Evolutionary conservation across 1,140 invertebrate genomes (phyloP).

Genomic region (Caerostris extrusa): DNA sequence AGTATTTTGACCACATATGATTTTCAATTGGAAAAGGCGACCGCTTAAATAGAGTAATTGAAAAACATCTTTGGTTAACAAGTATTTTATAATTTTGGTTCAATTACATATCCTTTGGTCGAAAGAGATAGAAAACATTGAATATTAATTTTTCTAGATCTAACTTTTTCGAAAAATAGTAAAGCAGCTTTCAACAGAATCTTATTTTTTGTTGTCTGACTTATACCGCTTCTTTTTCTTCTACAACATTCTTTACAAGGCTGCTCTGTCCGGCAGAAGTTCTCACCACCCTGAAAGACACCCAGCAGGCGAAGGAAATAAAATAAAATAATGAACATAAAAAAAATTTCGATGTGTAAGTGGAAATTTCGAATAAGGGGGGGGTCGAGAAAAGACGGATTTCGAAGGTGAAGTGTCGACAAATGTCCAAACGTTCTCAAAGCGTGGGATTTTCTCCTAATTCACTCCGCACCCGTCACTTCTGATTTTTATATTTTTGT

Average conservation of each 20-base stretch:
- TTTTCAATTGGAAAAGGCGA: too few relatives aligned
- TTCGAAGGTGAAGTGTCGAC: constrained; percentile 49
- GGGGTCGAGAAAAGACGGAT: neutral
- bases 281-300: neutral
- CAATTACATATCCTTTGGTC: too few relatives aligned
- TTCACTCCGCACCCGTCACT: constrained; percentile 43
- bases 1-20: too few relatives aligned
- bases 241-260: neutral
- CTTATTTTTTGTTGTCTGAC: neutral
- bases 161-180: too few relatives aligned
- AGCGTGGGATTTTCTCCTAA: constrained; percentile 63
- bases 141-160: too few relatives aligned
- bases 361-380: neutral
- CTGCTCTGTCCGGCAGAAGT: neutral
- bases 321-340: neutral
- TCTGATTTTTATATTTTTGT: constrained; percentile 61
- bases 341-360: neutral
- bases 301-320: neutral
- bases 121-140: too few relatives aligned
- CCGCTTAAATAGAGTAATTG: too few relatives aligned
- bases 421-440: constrained; percentile 65
- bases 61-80: too few relatives aligned
- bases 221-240: neutral
- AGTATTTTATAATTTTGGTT: too few relatives aligned
- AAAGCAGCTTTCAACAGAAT: too few relatives aligned